Percentiles rank a stretch among this genome's conserved stretches.
phyloP scores from a whole-genome alignment of 2,113 vertebrate genomes.

The Oplegnathus fasciatus region DNA sequence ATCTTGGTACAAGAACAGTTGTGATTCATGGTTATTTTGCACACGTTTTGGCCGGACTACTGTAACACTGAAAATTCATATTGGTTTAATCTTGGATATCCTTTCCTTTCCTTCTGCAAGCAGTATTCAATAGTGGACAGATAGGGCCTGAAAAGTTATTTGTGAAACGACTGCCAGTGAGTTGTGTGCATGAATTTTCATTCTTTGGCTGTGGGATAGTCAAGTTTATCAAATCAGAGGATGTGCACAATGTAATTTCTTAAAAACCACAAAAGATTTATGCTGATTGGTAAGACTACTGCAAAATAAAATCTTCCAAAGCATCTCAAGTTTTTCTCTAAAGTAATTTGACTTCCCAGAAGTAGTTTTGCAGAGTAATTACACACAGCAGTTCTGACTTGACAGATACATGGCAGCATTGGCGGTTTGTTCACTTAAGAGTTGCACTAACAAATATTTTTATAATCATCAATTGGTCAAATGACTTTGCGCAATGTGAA shows the following conservation, averaged over 20 bases:
- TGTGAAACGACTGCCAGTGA: constrained; percentile 4
- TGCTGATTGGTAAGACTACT: constrained; percentile 25
- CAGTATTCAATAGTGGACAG: constrained; percentile 28
- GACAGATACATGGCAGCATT: constrained; percentile 3
- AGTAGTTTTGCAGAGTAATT: constrained; percentile 36
- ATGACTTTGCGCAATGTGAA: neutral
- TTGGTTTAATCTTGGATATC: constrained; percentile 63
- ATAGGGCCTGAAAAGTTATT: constrained; percentile 25
- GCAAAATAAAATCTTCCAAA: constrained; percentile 24
- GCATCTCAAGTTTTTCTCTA: neutral
- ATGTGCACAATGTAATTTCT: constrained; percentile 6
- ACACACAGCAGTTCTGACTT: constrained; percentile 22
- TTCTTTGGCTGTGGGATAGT: constrained; percentile 22
- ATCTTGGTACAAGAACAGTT: constrained; percentile 66
- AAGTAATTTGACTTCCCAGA: constrained; percentile 38
- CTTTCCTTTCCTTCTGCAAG: constrained; percentile 31
- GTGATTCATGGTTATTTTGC: constrained; percentile 78
- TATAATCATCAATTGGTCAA: neutral
- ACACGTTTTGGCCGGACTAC: constrained; percentile 71
- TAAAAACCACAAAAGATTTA: constrained; percentile 28
- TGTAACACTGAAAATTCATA: constrained; percentile 53
- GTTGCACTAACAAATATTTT: neutral
- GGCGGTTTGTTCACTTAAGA: constrained; percentile 9
- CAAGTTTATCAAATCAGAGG: constrained; percentile 26
- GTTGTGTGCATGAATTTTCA: constrained; percentile 20